Percentiles rank a stretch among this genome's conserved stretches.
These are phyloP conservation scores for Girardinus metallicus DNA, from an alignment of 2,797 vertebrate genomes.

Conservation along the genomic window DNA sequence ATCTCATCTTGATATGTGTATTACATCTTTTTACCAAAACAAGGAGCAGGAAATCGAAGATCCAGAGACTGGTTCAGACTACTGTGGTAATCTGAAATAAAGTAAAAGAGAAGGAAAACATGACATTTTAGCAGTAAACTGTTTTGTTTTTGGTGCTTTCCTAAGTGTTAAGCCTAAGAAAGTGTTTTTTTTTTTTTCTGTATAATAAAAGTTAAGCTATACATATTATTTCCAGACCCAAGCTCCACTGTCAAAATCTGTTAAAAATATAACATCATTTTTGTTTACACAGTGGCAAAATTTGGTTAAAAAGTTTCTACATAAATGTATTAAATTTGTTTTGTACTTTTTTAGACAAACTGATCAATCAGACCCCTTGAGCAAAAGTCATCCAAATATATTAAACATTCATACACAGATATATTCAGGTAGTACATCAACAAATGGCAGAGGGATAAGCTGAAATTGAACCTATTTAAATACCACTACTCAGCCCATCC, in stretches of 20 bases:
- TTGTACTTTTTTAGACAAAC: not conserved
- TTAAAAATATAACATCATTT: not conserved
- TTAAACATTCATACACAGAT: too few species aligned
- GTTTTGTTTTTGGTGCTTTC: not conserved
- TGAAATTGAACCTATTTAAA: not conserved
- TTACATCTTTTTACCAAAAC: constrained; percentile 54
- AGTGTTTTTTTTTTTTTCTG: not conserved
- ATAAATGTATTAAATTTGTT: not conserved
- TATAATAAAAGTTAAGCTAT: not conserved
- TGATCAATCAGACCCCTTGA: not conserved
- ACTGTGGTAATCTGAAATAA: constrained; percentile 65
- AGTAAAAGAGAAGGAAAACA: constrained; percentile 18
- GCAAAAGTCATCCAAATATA: not conserved
- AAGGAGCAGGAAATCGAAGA: constrained; percentile 27
- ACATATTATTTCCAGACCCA: not conserved
- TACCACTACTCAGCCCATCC: not conserved
- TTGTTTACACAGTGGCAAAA: not conserved
- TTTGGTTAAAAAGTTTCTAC: not conserved
- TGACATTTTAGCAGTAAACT: constrained; percentile 14
- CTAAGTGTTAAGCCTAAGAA: not conserved
- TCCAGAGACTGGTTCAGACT: constrained; percentile 31
- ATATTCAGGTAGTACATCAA: not conserved
- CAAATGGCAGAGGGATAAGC: not conserved
- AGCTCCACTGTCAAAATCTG: not conserved
- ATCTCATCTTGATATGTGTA: not conserved